A percentile compares a stretch with the other conserved stretches of the same genome.
phyloP scores from a whole-genome alignment of 2,113 vertebrate genomes.

The Bombycilla garrulus region DNA sequence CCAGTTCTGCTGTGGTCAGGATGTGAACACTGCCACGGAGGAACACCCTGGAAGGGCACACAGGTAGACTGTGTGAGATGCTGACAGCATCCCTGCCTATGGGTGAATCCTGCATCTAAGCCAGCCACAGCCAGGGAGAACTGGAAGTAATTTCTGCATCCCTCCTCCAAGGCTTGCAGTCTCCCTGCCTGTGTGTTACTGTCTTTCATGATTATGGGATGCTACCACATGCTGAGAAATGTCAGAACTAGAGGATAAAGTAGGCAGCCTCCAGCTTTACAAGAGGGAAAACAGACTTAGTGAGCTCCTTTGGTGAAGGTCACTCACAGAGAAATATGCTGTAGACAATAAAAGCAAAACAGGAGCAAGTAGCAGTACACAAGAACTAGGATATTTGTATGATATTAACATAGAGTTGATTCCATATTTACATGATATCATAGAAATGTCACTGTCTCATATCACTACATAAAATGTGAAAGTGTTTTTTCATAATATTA shows the following conservation, averaged over 20 bases:
- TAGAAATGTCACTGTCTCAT: not conserved
- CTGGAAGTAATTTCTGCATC: not conserved
- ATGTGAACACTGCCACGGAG: fast-evolving
- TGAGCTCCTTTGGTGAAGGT: not conserved
- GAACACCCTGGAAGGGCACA: fast-evolving
- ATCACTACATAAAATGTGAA: not conserved
- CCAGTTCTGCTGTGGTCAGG: not conserved
- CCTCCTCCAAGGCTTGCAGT: not conserved
- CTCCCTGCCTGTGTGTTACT: fast-evolving
- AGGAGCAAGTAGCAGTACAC: not conserved
- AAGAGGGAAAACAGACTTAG: not conserved
- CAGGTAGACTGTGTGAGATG: fast-evolving
- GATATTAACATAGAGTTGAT: not conserved
- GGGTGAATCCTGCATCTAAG: not conserved
- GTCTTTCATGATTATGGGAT: not conserved
- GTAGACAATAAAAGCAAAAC: not conserved
- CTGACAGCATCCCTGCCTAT: fast-evolving
- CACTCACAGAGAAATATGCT: not conserved
- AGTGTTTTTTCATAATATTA: not conserved
- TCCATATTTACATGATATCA: not conserved
- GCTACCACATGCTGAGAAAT: not conserved
- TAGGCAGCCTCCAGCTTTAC: not conserved
- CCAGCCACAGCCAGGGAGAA: not conserved
- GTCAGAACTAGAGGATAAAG: not conserved
- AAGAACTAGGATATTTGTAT: not conserved